A percentile compares a stretch with the other conserved stretches of the same genome.
These are phyloP conservation scores for Agriopis leucophaearia DNA, from an alignment of 2,888 invertebrate genomes.

Conservation along the genomic window DNA sequence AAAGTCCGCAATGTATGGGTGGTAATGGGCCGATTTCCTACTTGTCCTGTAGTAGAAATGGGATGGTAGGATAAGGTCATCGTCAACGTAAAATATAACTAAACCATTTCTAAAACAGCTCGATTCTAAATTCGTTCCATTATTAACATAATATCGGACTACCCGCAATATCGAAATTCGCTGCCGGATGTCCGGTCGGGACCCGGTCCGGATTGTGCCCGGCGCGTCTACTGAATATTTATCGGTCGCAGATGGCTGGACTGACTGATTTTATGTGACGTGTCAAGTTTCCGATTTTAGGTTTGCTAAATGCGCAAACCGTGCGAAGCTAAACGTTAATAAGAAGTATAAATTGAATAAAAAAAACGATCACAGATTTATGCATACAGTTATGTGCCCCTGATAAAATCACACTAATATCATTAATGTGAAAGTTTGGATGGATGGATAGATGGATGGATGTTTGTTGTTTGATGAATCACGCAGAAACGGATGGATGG, in stretches of 20 bases:
- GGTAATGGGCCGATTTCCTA: too few species aligned
- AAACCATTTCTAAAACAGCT: slow-evolving; percentile 14
- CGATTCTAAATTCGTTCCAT: slow-evolving; percentile 36
- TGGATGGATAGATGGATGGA: too few species aligned
- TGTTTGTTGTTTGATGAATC: too few species aligned
- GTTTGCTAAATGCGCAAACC: not conserved
- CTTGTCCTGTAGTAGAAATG: too few species aligned
- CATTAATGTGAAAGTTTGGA: too few species aligned
- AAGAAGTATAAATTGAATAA: not conserved
- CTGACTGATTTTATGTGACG: slow-evolving; percentile 48
- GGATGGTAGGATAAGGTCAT: too few species aligned
- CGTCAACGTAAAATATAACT: not conserved
- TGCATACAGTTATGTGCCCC: too few species aligned
- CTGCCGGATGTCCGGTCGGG: slow-evolving; percentile 43
- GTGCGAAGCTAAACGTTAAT: not conserved
- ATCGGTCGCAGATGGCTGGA: slow-evolving; percentile 51
- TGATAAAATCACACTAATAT: too few species aligned
- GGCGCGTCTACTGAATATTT: slow-evolving; percentile 64
- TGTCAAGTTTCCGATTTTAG: slow-evolving; percentile 6
- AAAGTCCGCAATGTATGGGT: too few species aligned
- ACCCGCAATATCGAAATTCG: slow-evolving; percentile 59
- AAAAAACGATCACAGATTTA: too few species aligned
- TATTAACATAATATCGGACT: slow-evolving; percentile 42
- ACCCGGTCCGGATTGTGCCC: slow-evolving; percentile 33
- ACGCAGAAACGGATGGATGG: too few species aligned